Evolutionary conservation across 2,888 invertebrate genomes (phyloP).

Genomic region (Cheilosia pagana): DNA sequence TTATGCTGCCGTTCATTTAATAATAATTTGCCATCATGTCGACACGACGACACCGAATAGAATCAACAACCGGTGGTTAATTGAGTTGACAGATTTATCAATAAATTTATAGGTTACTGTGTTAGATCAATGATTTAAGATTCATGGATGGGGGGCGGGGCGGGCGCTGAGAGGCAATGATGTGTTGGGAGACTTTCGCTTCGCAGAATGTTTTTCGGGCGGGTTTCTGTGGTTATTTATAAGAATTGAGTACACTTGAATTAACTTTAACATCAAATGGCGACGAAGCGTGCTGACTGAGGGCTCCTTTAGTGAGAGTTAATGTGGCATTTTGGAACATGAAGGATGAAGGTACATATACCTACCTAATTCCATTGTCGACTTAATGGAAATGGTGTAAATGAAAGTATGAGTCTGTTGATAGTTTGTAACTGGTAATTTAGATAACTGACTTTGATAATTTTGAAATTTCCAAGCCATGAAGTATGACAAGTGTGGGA

Average conservation of each 20-base stretch:
- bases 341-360: too few relatives aligned
- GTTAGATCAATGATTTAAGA: constrained; percentile 50
- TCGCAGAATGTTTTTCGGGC: not conserved
- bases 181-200: constrained; percentile 5
- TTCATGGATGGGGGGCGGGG: constrained; percentile 5
- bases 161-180: not conserved
- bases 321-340: not conserved
- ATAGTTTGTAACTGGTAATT: too few relatives aligned
- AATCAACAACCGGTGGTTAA: constrained; percentile 55
- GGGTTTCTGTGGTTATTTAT: not conserved
- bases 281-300: not conserved
- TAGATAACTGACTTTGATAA: too few relatives aligned
- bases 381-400: too few relatives aligned
- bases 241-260: constrained; percentile 19
- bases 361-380: too few relatives aligned
- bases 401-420: too few relatives aligned
- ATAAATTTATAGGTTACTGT: constrained; percentile 57
- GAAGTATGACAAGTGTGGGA: too few relatives aligned
- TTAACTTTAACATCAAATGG: not conserved
- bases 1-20: constrained; percentile 60
- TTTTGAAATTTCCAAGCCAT: too few relatives aligned
- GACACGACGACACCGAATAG: constrained; percentile 39
- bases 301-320: not conserved
- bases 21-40: constrained; percentile 63
- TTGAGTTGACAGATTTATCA: constrained; percentile 66